These are phyloP conservation scores for Palaemon carinicauda DNA, from an alignment of 1,140 invertebrate genomes.

Conservation along the genomic window DNA sequence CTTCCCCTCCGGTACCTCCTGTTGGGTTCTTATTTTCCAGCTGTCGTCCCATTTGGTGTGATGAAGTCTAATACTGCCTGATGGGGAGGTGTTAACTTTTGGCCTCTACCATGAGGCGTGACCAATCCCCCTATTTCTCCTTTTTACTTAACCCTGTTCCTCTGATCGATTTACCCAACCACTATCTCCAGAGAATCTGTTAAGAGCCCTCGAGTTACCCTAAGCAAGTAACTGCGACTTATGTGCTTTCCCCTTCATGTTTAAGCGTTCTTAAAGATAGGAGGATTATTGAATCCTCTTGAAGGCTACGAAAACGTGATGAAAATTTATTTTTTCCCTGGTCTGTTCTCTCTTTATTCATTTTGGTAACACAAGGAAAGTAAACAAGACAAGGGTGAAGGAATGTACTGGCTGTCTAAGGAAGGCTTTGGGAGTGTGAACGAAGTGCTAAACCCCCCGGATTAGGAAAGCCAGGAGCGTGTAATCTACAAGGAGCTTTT, in stretches of 20 bases:
- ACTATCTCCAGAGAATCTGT: neutral
- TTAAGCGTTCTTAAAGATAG: neutral
- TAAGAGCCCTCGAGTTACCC: neutral
- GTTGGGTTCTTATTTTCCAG: conserved; percentile 31
- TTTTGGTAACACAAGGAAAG: neutral
- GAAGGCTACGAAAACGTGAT: too few relatives aligned
- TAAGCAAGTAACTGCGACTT: neutral
- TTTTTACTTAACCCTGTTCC: neutral
- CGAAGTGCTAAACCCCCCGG: neutral
- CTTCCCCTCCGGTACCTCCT: neutral
- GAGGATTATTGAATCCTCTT: too few relatives aligned
- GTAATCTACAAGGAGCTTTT: conserved; percentile 14
- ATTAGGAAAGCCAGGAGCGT: neutral
- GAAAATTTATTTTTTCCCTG: too few relatives aligned
- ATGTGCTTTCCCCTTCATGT: neutral
- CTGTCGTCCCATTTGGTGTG: conserved; percentile 18
- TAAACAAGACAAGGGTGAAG: neutral
- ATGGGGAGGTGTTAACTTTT: conserved; percentile 18
- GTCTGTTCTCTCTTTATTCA: neutral
- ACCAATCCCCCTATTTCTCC: neutral
- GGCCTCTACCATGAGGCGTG: neutral
- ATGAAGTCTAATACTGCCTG: neutral
- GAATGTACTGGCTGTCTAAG: neutral
- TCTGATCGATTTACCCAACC: neutral
- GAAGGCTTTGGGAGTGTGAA: neutral